These are phyloP conservation scores for Melanostigma gelatinosum DNA, from an alignment of 2,113 vertebrate genomes.

Conservation along the genomic window DNA sequence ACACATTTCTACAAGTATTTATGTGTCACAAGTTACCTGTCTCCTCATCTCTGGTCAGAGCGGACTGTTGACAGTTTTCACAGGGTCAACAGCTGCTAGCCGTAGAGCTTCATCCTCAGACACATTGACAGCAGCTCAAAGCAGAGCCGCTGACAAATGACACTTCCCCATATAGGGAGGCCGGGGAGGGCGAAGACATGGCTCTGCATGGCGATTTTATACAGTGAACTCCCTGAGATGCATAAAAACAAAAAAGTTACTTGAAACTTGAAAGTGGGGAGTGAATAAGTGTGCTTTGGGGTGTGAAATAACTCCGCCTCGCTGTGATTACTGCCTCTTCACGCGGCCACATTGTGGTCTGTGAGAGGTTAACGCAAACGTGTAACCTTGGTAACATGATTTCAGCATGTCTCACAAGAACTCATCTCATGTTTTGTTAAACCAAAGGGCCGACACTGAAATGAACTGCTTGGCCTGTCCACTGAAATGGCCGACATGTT, in stretches of 20 bases:
- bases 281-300: constrained; percentile 31
- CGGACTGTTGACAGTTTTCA: constrained; percentile 11
- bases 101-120: constrained; percentile 34
- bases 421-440: constrained; percentile 24
- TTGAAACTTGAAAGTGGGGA: constrained; percentile 35
- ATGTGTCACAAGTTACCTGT: constrained; percentile 51
- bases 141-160: constrained; percentile 44
- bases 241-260: constrained; percentile 39
- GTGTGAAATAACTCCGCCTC: constrained; percentile 33
- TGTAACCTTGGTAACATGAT: constrained; percentile 33
- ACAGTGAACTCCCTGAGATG: constrained; percentile 26
- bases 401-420: constrained; percentile 6
- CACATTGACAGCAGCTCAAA: constrained; percentile 55
- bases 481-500: constrained; percentile 25
- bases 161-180: constrained; percentile 34
- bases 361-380: constrained; percentile 34
- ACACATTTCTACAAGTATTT: constrained; percentile 44
- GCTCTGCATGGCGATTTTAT: constrained; percentile 49
- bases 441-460: not conserved
- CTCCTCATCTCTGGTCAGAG: constrained; percentile 33
- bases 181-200: not conserved
- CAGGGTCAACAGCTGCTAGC: constrained; percentile 45
- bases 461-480: constrained; percentile 12
- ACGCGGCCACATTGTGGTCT: constrained; percentile 37
- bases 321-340: constrained; percentile 34